Evolutionary conservation across 2,888 invertebrate genomes (phyloP).

Genomic region (Coelopa pilipes): DNA sequence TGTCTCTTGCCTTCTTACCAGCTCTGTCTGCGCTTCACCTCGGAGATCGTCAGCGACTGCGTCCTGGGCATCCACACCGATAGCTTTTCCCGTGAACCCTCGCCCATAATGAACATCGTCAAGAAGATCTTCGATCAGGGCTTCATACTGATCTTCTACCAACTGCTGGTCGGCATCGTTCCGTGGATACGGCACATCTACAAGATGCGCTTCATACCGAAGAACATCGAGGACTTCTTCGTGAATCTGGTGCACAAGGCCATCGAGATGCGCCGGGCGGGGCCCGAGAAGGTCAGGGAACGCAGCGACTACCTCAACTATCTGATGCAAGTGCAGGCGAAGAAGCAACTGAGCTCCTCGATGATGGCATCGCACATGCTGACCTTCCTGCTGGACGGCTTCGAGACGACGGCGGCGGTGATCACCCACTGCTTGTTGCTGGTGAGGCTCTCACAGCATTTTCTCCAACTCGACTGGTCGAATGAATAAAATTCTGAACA

Average conservation of each 20-base stretch:
- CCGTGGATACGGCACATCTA: slow-evolving; percentile 51
- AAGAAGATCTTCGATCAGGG: slow-evolving; percentile 55
- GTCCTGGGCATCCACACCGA: slow-evolving; percentile 67
- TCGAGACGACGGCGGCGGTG: slow-evolving; percentile 60
- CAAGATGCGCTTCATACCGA: slow-evolving; percentile 56
- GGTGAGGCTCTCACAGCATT: slow-evolving; percentile 40
- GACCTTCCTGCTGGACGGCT: slow-evolving; percentile 64
- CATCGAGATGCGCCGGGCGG: slow-evolving; percentile 49
- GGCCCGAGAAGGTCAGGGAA: slow-evolving; percentile 45
- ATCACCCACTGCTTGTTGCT: slow-evolving; percentile 55
- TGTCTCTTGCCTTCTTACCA: slow-evolving; percentile 36
- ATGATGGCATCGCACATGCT: slow-evolving; percentile 57
- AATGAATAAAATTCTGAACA: neutral
- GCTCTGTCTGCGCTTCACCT: slow-evolving; percentile 63
- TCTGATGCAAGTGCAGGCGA: slow-evolving; percentile 57
- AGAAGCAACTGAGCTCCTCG: slow-evolving; percentile 49
- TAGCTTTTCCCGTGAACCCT: slow-evolving; percentile 60
- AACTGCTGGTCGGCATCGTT: slow-evolving; percentile 50
- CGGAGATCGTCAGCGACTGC: slow-evolving; percentile 67
- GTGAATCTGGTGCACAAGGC: slow-evolving; percentile 53
- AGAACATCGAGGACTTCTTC: slow-evolving; percentile 71
- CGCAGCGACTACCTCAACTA: slow-evolving; percentile 62
- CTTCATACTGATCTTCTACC: slow-evolving; percentile 46
- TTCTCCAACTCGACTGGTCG: no score
- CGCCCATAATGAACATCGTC: slow-evolving; percentile 57